A percentile compares a stretch with the other conserved stretches of the same genome.
Conservation (phyloP, 2,888 invertebrate genomes). For the Sepioteuthis lessoniana region DNA sequence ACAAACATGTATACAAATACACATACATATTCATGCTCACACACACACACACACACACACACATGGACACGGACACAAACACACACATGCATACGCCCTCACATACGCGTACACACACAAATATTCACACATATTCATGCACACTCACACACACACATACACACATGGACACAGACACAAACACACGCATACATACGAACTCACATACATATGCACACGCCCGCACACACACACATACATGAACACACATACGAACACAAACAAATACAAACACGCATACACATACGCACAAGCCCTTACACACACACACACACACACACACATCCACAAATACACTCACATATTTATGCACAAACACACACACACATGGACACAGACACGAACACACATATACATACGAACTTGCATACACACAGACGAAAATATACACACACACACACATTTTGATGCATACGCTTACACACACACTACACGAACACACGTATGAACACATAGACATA, state of each 20-base stretch:
- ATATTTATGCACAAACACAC: no score
- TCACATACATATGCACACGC: not conserved
- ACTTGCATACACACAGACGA: not conserved
- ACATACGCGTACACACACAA: no score
- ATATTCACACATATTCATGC: not conserved
- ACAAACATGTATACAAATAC: not conserved
- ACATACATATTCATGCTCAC: not conserved
- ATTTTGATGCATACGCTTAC: no score
- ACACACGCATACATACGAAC: no score
- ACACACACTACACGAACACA: not conserved
- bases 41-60: not conserved
- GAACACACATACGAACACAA: not conserved
- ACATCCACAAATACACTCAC: not conserved
- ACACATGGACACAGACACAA: not conserved
- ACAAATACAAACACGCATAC: no score
- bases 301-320: not conserved
- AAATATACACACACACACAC: no score
- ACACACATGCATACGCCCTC: no score
- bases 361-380: no score
- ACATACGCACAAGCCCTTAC: not conserved
- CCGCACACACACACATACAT: not conserved
- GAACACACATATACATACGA: not conserved
- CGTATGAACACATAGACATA: no score
- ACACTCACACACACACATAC: not conserved
- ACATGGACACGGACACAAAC: not conserved